phyloP scores from a whole-genome alignment of 2,888 invertebrate species.

The Drosophila lacicola region DNA sequence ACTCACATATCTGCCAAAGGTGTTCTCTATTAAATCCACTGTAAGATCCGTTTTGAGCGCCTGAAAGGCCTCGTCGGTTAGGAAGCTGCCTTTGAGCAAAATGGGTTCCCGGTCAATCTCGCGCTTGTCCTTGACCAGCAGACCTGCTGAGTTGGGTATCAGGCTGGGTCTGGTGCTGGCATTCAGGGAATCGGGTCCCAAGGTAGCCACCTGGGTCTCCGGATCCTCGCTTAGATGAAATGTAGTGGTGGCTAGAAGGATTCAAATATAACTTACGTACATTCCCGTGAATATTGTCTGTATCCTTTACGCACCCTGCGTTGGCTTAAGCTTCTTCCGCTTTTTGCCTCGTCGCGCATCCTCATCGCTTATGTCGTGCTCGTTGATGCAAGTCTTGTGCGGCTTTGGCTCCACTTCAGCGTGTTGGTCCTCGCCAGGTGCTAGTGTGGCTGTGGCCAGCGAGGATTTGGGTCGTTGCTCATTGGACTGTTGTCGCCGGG shows the following conservation, averaged over 20 bases:
- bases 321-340: conserved; percentile 84
- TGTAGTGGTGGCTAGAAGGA: conserved; percentile 69
- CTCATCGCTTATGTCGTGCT: conserved; percentile 83
- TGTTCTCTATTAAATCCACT: conserved; percentile 84
- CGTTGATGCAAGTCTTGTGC: conserved; percentile 83
- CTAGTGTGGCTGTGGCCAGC: conserved; percentile 57
- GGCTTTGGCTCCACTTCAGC: conserved; percentile 59
- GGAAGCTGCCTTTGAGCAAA: conserved; percentile 84
- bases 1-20: conserved; percentile 84
- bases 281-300: not conserved
- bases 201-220: conserved; percentile 89
- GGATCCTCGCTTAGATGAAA: conserved; percentile 87
- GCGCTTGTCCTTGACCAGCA: conserved; percentile 78
- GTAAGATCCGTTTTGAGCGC: conserved; percentile 83
- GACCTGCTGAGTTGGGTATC: conserved; percentile 84
- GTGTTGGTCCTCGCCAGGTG: conserved; percentile 44
- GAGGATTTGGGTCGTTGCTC: conserved; percentile 81
- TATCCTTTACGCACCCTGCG: conserved; percentile 60
- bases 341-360: conserved; percentile 87
- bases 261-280: not conserved
- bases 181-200: conserved; percentile 89
- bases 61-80: conserved; percentile 84
- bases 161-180: conserved; percentile 89
- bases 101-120: conserved; percentile 82
- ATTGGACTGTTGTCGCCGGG: conserved; percentile 70